Percentiles rank a stretch among this genome's conserved stretches.
These are phyloP conservation scores for Oscheius myriophilus DNA, from an alignment of 2,888 invertebrate species.

Conservation along the genomic window DNA sequence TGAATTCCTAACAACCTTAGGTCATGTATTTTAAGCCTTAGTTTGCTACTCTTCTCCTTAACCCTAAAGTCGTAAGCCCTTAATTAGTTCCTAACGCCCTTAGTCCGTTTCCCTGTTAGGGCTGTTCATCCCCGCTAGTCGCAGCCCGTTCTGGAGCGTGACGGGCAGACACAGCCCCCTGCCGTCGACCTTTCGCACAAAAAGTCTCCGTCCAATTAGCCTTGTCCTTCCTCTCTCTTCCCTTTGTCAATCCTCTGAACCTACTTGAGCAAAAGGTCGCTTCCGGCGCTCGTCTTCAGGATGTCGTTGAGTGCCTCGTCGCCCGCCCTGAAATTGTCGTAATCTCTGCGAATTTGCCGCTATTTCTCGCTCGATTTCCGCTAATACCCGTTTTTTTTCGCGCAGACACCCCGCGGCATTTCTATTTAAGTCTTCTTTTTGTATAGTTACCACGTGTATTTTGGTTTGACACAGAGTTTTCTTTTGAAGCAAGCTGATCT, in stretches of 20 bases:
- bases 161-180: conserved; percentile 4
- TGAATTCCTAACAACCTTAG: too few species aligned
- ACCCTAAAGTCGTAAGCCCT: too few species aligned
- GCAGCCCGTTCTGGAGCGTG: neutral
- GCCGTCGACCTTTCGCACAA: neutral
- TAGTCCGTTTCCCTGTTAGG: too few species aligned
- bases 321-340: conserved; percentile 1
- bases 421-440: neutral
- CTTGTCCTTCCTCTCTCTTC: conserved; percentile 2
- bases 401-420: too few species aligned
- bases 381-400: too few species aligned
- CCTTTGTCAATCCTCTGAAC: conserved; percentile 2
- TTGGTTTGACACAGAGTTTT: neutral
- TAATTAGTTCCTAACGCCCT: too few species aligned
- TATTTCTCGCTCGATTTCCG: too few species aligned
- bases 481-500: neutral
- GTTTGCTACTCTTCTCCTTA: too few species aligned
- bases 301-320: conserved; percentile 49
- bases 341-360: neutral
- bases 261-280: conserved; percentile 46
- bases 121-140: too few species aligned
- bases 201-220: neutral
- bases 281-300: conserved; percentile 48
- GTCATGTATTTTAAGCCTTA: too few species aligned
- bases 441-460: neutral